A percentile compares a stretch with the other conserved stretches of the same genome.
Conservation (phyloP, 2,113 vertebrate genomes). For the Melanerpes aurifrons region DNA sequence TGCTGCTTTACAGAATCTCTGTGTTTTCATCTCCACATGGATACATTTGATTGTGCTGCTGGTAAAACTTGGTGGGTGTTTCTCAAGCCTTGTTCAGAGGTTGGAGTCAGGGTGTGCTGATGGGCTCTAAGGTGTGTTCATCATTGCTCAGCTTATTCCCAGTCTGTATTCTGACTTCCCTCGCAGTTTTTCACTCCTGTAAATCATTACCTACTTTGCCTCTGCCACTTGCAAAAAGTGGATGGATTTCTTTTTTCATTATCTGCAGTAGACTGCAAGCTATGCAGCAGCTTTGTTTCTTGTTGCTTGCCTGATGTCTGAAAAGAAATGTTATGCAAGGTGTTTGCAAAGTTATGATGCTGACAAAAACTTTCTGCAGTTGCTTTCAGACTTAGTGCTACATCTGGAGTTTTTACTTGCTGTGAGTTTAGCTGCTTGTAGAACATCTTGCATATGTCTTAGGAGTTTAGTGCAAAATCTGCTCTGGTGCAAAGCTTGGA, state of each 20-base stretch:
- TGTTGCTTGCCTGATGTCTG: neutral
- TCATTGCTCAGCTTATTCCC: neutral
- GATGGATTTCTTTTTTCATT: neutral
- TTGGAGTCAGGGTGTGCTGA: neutral
- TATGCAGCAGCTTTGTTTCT: neutral
- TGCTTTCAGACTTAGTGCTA: neutral
- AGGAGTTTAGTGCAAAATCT: neutral
- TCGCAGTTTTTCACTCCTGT: neutral
- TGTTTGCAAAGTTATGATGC: neutral
- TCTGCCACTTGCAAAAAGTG: neutral
- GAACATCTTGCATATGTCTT: neutral
- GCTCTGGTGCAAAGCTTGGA: neutral
- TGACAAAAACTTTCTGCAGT: neutral
- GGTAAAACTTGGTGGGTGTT: neutral
- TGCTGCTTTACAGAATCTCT: neutral
- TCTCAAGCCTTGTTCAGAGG: neutral
- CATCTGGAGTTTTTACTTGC: neutral
- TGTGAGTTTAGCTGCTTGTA: neutral
- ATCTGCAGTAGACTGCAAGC: neutral
- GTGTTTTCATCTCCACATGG: neutral
- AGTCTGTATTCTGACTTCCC: too few species aligned
- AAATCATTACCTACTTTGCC: neutral
- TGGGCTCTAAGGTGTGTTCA: neutral
- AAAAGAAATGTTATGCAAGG: neutral
- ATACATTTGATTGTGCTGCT: neutral